Evolutionary conservation across 2,888 invertebrate species (phyloP).

Genomic region (Drosophila lutescens): DNA sequence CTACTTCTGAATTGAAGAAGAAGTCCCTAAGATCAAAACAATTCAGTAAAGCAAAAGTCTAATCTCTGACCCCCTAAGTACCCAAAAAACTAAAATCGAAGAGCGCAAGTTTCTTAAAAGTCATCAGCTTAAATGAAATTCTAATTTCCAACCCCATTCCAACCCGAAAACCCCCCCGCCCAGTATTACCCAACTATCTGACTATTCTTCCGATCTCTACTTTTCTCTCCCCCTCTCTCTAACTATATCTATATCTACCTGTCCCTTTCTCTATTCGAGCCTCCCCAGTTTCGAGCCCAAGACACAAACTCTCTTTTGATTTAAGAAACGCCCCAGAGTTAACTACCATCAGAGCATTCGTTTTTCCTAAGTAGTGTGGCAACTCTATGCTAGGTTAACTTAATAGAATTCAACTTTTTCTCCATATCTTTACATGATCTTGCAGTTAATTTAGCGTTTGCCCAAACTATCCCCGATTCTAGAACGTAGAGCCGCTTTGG

Average conservation of each 20-base stretch:
- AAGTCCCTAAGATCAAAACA: slow-evolving; percentile 32
- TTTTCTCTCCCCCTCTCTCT: slow-evolving; percentile 33
- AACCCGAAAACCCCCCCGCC: slow-evolving; percentile 35
- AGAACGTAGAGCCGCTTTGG: slow-evolving; percentile 53
- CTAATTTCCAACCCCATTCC: slow-evolving; percentile 45
- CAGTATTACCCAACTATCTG: slow-evolving; percentile 30
- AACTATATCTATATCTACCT: slow-evolving; percentile 33
- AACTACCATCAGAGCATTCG: slow-evolving; percentile 57
- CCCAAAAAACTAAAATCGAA: slow-evolving; percentile 47
- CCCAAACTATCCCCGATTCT: slow-evolving; percentile 37
- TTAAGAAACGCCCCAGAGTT: slow-evolving; percentile 48
- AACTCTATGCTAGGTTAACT: slow-evolving; percentile 60
- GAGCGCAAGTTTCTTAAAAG: slow-evolving; percentile 66
- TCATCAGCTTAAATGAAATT: slow-evolving; percentile 66
- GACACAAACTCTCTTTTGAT: slow-evolving; percentile 58
- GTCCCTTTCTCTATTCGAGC: slow-evolving; percentile 36
- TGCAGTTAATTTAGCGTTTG: slow-evolving; percentile 49
- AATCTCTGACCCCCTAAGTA: slow-evolving; percentile 40
- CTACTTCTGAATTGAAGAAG: slow-evolving; percentile 49
- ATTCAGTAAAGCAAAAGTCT: slow-evolving; percentile 42
- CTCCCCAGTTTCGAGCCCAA: slow-evolving; percentile 43
- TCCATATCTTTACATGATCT: slow-evolving; percentile 40
- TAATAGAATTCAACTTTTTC: slow-evolving; percentile 47
- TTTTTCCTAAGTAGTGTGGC: slow-evolving; percentile 64
- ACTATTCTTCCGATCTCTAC: slow-evolving; percentile 35